These are phyloP conservation scores for Orgyia antiqua DNA, from an alignment of 2,888 invertebrate species.

Conservation along the genomic window DNA sequence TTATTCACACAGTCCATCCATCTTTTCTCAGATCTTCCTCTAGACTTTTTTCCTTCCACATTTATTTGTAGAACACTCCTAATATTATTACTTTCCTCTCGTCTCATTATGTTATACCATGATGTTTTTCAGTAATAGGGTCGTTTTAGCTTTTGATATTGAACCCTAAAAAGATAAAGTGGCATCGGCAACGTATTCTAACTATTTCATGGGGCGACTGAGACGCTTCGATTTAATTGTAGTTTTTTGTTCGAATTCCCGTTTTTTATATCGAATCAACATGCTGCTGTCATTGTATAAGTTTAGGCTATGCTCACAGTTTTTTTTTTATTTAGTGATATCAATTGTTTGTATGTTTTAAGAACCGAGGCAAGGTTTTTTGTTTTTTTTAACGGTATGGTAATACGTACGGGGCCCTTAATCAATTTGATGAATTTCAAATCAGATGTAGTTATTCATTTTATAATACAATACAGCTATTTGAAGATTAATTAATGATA, in stretches of 20 bases:
- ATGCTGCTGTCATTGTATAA: conserved; percentile 76
- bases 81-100: no score
- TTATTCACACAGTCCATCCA: no score
- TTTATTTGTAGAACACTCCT: no score
- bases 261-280: conserved; percentile 75
- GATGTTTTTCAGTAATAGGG: no score
- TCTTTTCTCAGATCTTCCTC: no score
- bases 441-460: conserved; percentile 28
- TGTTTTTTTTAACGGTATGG: conserved; percentile 50
- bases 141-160: no score
- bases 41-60: no score
- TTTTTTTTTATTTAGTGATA: conserved; percentile 52
- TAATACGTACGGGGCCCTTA: conserved; percentile 58
- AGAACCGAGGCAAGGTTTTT: conserved; percentile 44
- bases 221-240: conserved; percentile 65
- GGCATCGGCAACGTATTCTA: conserved; percentile 54
- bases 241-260: conserved; percentile 74
- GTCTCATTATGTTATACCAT: no score
- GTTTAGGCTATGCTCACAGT: conserved; percentile 66
- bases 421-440: conserved; percentile 65
- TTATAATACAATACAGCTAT: no score
- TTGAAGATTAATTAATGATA: no score
- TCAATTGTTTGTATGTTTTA: conserved; percentile 74
- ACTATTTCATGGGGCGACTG: conserved; percentile 68
- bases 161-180: conserved; percentile 22